phyloP scores from a whole-genome alignment of 2,888 invertebrate species.

The Ptychoptera contaminata region DNA sequence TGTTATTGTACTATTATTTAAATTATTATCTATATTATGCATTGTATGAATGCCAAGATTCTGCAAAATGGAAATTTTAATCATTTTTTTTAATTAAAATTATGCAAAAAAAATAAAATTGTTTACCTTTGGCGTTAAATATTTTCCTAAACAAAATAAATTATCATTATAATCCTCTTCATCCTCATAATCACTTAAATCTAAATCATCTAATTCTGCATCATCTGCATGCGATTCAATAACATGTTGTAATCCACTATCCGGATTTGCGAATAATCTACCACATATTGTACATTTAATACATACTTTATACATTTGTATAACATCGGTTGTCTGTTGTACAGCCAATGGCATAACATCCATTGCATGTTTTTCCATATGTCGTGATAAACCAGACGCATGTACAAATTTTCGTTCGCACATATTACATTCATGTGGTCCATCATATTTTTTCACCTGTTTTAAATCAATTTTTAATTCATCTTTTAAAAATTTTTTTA shows the following conservation, averaged over 20 bases:
- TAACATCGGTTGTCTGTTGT: slow-evolving; percentile 2
- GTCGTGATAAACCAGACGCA: slow-evolving; percentile 25
- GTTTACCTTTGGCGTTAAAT: slow-evolving; percentile 11
- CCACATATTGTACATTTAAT: slow-evolving; percentile 25
- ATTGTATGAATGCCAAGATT: neutral
- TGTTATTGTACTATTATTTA: neutral
- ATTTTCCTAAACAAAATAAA: slow-evolving; percentile 12
- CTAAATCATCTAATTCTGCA: slow-evolving; percentile 11
- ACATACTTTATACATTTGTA: slow-evolving; percentile 12
- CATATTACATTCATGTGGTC: slow-evolving; percentile 25
- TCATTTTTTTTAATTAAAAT: no score
- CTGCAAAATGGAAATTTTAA: neutral
- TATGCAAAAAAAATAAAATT: neutral
- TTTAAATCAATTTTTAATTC: slow-evolving; percentile 20
- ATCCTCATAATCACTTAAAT: slow-evolving; percentile 9
- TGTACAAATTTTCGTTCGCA: slow-evolving; percentile 31
- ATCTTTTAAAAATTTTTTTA: slow-evolving; percentile 25
- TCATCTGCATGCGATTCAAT: slow-evolving; percentile 15
- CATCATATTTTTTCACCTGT: slow-evolving; percentile 16
- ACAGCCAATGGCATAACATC: slow-evolving; percentile 21
- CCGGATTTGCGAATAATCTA: slow-evolving; percentile 17
- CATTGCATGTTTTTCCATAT: slow-evolving; percentile 29
- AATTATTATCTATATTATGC: neutral
- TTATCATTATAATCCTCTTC: slow-evolving; percentile 16
- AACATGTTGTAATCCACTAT: slow-evolving; percentile 18